Conservation (phyloP, 2,113 vertebrate genomes). For the Prietella phreatophila region DNA sequence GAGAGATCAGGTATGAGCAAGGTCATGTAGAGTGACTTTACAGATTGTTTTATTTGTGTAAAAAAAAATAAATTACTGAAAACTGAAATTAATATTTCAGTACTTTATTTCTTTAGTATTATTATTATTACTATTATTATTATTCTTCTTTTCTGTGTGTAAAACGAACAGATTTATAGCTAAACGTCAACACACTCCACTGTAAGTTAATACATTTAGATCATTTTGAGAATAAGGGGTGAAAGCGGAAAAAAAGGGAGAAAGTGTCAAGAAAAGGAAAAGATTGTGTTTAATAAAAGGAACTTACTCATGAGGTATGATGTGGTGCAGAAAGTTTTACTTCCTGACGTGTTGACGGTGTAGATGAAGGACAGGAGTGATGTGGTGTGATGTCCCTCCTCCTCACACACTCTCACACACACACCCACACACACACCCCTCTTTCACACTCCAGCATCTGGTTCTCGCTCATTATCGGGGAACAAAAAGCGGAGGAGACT, state of each 20-base stretch:
- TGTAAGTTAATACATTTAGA: too few species aligned
- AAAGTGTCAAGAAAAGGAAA: neutral
- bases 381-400: conserved; percentile 46
- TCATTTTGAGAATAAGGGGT: neutral
- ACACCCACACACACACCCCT: neutral
- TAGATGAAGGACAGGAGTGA: conserved; percentile 46
- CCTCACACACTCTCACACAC: conserved; percentile 2
- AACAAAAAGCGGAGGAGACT: conserved; percentile 47
- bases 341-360: conserved; percentile 5
- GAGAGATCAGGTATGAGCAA: neutral
- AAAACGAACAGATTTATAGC: neutral
- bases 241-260: neutral
- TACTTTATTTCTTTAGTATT: neutral
- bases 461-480: conserved; percentile 48
- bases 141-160: neutral
- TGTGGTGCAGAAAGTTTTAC: conserved; percentile 2
- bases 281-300: neutral
- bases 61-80: too few species aligned
- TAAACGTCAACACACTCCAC: neutral
- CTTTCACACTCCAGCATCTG: conserved; percentile 51
- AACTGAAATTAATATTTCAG: neutral
- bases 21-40: neutral
- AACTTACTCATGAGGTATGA: conserved; percentile 16
- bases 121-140: neutral
- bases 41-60: neutral